Base-by-base conservation (phyloP, 2,888 invertebrate species). In the Aphodius sticticus region DNA sequence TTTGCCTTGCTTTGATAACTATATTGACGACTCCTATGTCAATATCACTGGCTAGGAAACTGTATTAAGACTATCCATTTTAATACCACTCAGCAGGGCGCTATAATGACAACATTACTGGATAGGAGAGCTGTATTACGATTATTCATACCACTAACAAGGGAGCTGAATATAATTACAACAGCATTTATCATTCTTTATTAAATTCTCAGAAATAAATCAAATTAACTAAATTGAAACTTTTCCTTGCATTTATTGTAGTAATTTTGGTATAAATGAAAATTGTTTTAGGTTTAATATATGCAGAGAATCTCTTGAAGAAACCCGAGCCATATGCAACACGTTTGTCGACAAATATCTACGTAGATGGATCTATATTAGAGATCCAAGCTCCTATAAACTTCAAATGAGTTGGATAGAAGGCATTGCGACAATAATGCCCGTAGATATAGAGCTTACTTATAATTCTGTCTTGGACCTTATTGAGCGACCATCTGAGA, bases 321-420 rank as follows among this genome's bases (percentile, higher is more conserved):
- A 95, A 86, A 94, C 95, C 0, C 91, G 90, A 35, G 89, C 90
- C 77, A 91, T 93, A 0, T 94, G 93, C 84, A 90, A 53, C 53
- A 7, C 12, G 53, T 53, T 53, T 53, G 12, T 53, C 1, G 53
- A 53, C 12, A 53, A 53, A 12, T 53, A 53, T 53, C 12, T 53
- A 12, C 53, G 53, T 9, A 2, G 53, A 53, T 53, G 53, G 53
- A 53, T 53, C 12, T 53, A 53, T 53, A 53, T 9, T 12, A 53
- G 53, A 53, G 53, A 53, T 53, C 53, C 53, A 53, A 53, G 12
- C 9, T 53, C 9, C 4, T 53, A 9, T 12, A 53, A 53, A 53
- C 53, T 53, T 53, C 53, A 53, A 12, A 53, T 53, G 53, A 53
- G 53, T 53, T 7, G 7, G 53, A 53, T 53, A 53, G 9, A 53